A percentile compares a stretch with the other conserved stretches of the same genome.
phyloP scores from a whole-genome alignment of 2,888 invertebrate species.

The Clusia tigrina region DNA sequence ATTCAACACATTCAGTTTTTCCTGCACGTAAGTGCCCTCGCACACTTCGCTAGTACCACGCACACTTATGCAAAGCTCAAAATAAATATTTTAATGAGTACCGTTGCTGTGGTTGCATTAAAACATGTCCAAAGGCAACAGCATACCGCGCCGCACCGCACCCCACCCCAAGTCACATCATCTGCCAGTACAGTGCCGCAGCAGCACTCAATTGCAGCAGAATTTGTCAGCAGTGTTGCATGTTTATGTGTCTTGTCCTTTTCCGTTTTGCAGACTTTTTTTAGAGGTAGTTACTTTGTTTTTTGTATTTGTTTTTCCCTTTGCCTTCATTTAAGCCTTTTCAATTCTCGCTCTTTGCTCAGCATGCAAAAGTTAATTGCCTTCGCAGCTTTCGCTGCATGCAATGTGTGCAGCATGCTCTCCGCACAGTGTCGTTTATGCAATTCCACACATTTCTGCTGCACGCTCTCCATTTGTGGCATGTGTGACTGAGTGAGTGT shows the following conservation, averaged over 20 bases:
- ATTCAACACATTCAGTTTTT: background rate
- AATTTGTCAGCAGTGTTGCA: background rate
- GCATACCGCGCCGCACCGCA: slow-evolving; percentile 21
- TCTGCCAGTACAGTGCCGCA: background rate
- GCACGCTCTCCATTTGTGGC: slow-evolving; percentile 33
- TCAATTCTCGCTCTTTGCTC: slow-evolving; percentile 13
- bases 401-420: too few species aligned
- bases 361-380: slow-evolving; percentile 35
- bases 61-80: background rate
- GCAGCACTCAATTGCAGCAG: background rate
- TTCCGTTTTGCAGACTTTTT: slow-evolving; percentile 2
- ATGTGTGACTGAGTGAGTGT: slow-evolving; percentile 29
- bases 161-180: background rate
- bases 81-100: slow-evolving; percentile 2
- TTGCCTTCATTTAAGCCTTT: slow-evolving; percentile 23
- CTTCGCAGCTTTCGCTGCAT: slow-evolving; percentile 29
- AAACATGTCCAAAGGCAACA: slow-evolving; percentile 32
- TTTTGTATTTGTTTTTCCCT: slow-evolving; percentile 13
- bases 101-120: slow-evolving; percentile 32
- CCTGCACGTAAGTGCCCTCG: background rate
- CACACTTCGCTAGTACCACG: background rate
- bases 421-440: slow-evolving; percentile 38
- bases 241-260: background rate
- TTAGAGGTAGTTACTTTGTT: slow-evolving; percentile 12
- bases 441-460: slow-evolving; percentile 36